Percentiles rank a stretch among this genome's conserved stretches.
These are phyloP conservation scores for Anser brachyrhynchus DNA, from an alignment of 2,113 vertebrate genomes.

Conservation along the genomic window DNA sequence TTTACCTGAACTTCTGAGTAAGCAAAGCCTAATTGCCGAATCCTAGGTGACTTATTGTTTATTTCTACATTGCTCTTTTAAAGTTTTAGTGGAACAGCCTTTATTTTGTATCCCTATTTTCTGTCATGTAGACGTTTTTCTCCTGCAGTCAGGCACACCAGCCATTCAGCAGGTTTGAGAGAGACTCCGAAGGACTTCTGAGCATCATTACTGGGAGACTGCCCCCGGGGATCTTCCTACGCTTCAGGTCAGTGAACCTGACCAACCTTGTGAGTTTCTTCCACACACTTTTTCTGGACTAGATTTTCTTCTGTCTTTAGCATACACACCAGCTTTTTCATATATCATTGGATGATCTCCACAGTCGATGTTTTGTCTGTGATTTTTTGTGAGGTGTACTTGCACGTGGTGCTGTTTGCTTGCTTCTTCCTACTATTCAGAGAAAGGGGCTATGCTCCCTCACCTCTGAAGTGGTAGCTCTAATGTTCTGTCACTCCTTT, in stretches of 20 bases:
- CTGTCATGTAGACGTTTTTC: background rate
- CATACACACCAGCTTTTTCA: background rate
- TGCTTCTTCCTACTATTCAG: background rate
- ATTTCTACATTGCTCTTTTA: background rate
- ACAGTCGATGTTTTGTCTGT: background rate
- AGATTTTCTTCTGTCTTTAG: background rate
- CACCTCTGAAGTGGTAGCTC: background rate
- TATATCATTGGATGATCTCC: background rate
- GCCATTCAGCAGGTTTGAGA: background rate
- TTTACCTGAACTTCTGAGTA: background rate
- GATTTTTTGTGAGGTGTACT: background rate
- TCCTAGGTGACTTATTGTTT: background rate
- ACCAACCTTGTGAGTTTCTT: background rate
- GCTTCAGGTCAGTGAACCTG: fast-evolving
- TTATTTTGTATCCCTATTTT: background rate
- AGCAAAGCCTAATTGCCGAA: background rate
- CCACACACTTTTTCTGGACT: background rate
- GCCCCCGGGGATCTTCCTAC: background rate
- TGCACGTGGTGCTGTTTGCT: background rate
- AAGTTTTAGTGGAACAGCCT: background rate
- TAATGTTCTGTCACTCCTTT: background rate
- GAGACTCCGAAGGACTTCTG: background rate
- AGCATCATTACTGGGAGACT: background rate
- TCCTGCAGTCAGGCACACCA: background rate
- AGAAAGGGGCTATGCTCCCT: background rate